Evolutionary conservation across 2,888 invertebrate species (phyloP).

Genomic region (Anorthoa munda): DNA sequence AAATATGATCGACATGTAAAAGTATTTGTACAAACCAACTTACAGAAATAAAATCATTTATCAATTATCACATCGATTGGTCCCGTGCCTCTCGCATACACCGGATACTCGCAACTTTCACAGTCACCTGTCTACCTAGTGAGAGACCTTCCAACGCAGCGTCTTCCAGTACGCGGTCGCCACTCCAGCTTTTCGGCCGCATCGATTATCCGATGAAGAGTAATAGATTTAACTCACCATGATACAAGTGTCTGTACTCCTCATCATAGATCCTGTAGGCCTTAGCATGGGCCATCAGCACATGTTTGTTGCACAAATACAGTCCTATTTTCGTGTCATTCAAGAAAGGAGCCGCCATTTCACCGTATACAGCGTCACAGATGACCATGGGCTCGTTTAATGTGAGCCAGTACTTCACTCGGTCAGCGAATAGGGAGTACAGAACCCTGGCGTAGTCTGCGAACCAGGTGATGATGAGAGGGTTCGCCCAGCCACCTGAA

Average conservation of each 20-base stretch:
- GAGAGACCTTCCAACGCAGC: too few species aligned
- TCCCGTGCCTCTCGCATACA: too few species aligned
- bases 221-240: conserved; percentile 18
- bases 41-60: too few species aligned
- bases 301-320: conserved; percentile 27
- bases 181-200: too few species aligned
- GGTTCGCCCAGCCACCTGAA: conserved; percentile 92
- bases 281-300: conserved; percentile 19
- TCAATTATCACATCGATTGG: too few species aligned
- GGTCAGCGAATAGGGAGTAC: conserved; percentile 89
- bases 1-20: too few species aligned
- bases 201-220: too few species aligned
- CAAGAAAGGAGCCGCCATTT: conserved; percentile 5
- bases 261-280: conserved; percentile 30
- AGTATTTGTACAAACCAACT: too few species aligned
- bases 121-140: too few species aligned
- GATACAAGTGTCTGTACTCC: conserved; percentile 24
- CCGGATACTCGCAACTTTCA: too few species aligned
- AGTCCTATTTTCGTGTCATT: conserved; percentile 18
- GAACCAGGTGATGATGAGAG: conserved; percentile 90
- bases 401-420: conserved; percentile 93
- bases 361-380: conserved; percentile 10
- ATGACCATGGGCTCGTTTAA: conserved; percentile 90
- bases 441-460: conserved; percentile 90
- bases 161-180: too few species aligned